Evolutionary conservation across 2,113 vertebrate genomes (phyloP).

Genomic region (Muntiacus muntjak): DNA sequence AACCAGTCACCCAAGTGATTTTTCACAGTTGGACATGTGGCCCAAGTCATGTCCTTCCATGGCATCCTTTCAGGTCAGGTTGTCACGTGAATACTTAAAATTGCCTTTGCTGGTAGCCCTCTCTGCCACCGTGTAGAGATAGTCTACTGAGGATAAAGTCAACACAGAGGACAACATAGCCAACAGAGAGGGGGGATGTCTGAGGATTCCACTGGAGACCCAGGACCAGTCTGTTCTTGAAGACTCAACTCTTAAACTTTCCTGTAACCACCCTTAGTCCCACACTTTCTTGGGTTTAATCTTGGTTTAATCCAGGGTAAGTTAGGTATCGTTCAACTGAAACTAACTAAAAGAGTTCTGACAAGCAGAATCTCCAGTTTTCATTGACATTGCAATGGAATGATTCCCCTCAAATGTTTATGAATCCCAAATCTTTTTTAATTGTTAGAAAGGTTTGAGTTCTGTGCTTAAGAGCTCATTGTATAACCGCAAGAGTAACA

Average conservation of each 20-base stretch:
- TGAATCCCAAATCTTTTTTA: not conserved
- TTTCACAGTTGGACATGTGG: not conserved
- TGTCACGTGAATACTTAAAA: not conserved
- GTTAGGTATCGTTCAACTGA: not conserved
- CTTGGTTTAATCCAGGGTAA: not conserved
- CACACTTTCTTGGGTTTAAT: not conserved
- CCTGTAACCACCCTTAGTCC: not conserved
- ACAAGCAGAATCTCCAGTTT: not conserved
- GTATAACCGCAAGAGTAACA: rapidly evolving
- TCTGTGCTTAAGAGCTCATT: not conserved
- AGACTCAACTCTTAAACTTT: not conserved
- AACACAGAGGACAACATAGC: not conserved
- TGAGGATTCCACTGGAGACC: not conserved
- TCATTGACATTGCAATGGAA: not conserved
- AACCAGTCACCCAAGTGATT: not conserved
- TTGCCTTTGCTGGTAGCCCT: not conserved
- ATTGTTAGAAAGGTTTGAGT: not conserved
- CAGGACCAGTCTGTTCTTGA: not conserved
- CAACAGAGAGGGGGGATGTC: not conserved
- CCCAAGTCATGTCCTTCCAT: not conserved
- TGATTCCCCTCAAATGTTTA: not conserved
- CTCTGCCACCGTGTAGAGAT: not conserved
- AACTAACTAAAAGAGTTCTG: not conserved
- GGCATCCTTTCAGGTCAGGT: not conserved
- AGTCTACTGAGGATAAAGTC: not conserved